Base-by-base conservation (phyloP, 1,140 invertebrate species). In the Neodiprion virginianus region DNA sequence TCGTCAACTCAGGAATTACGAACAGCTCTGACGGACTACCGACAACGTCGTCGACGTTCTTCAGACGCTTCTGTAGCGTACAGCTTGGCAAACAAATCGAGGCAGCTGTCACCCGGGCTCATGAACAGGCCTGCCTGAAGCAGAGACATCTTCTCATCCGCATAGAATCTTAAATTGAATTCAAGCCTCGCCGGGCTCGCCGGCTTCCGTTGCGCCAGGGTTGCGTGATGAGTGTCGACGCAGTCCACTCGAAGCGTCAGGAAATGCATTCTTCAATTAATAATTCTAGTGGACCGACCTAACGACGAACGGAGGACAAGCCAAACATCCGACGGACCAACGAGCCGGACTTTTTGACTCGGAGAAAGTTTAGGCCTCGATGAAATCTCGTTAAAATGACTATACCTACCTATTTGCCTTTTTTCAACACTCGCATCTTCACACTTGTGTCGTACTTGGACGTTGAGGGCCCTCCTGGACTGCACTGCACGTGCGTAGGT, bases 331-430 rank as follows among this genome's bases (percentile, higher is more conserved):
- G 28, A 40, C 28, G 28, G 28, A 14, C 61, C 12, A 65, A 21
- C 17, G 1, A 7, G 61, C 61, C 61, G 61, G 61, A 14, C 17
- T 17, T 17, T 65, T 65, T 17, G 61, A 65, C 61, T 65, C 7
- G 61, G 61, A 14, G 61, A 65, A 65, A 65, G 61, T 65, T 65
- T 40, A 40, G 28, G 28, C 28, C 28, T 5, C 1, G n/a, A 61
- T 61, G 53, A 61, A 61, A 69, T 47, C 67, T 69, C 67, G 67
- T 69, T 69, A 23, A 21, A 69, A 69, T 21, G n/a, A 69, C 67
- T 47, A 69, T 69, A 11, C 8, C 53, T 17, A 61, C 53, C 53
- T 61, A 61, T 61, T 61, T 7, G 5, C 28, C 28, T 40, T 40
- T 40, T 40, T 5, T 40, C 28, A 40, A 40, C 1, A 40, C 28